These are phyloP conservation scores for Megalops cyprinoides DNA, from an alignment of 2,797 vertebrate species.

Conservation along the genomic window DNA sequence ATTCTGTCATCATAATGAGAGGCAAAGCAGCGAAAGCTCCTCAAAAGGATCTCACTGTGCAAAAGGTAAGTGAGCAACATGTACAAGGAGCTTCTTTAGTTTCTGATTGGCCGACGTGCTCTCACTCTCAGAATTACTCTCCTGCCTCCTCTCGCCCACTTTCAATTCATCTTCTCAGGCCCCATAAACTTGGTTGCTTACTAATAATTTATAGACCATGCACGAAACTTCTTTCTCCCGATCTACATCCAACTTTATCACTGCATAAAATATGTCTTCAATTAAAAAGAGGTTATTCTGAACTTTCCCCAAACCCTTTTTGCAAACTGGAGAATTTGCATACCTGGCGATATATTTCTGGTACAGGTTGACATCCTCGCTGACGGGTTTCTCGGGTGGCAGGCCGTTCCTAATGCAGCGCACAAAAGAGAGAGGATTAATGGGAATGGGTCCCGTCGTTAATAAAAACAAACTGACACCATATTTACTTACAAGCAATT, in stretches of 20 bases:
- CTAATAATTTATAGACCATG: slow-evolving; percentile 68
- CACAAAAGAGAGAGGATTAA: slow-evolving; percentile 72
- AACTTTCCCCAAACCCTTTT: slow-evolving; percentile 59
- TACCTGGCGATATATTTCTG: slow-evolving; percentile 99
- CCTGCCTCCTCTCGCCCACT: slow-evolving; percentile 61
- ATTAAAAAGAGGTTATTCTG: slow-evolving; percentile 54
- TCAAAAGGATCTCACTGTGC: no score
- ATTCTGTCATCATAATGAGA: background rate
- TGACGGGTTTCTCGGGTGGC: slow-evolving; percentile 95
- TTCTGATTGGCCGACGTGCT: background rate
- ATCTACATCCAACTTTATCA: slow-evolving; percentile 61
- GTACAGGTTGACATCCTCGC: slow-evolving; percentile 98
- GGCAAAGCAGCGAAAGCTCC: no score
- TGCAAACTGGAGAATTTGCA: slow-evolving; percentile 72
- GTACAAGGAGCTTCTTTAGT: background rate
- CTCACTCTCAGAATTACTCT: slow-evolving; percentile 58
- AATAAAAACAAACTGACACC: slow-evolving; percentile 82
- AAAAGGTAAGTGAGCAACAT: background rate
- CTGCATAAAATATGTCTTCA: slow-evolving; percentile 64
- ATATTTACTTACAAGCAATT: slow-evolving; percentile 78
- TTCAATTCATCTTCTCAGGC: slow-evolving; percentile 59
- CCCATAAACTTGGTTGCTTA: slow-evolving; percentile 64
- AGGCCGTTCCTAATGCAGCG: slow-evolving; percentile 90
- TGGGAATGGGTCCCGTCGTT: slow-evolving; percentile 68
- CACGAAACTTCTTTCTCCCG: slow-evolving; percentile 58